A percentile compares a stretch with the other conserved stretches of the same genome.
Conservation (phyloP, 2,797 vertebrate genomes). For the Ispidina lecontei region DNA sequence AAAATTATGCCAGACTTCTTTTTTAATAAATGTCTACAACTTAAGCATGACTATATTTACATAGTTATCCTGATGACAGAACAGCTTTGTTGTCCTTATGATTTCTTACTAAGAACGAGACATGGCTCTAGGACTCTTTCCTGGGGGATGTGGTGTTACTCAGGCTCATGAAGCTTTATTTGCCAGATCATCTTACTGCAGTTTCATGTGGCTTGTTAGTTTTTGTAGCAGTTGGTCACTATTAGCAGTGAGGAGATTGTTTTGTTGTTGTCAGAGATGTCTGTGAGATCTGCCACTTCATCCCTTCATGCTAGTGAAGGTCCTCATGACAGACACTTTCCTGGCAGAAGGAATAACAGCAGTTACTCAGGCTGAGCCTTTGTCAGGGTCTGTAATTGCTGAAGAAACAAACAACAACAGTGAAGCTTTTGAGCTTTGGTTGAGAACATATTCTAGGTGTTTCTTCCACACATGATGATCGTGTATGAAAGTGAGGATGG, state of each 20-base stretch:
- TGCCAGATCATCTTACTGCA: neutral
- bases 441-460: neutral
- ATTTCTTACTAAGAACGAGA: neutral
- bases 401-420: neutral
- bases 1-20: neutral
- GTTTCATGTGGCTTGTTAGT: neutral
- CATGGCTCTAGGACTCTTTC: neutral
- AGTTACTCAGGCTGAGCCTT: neutral
- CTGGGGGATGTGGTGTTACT: neutral
- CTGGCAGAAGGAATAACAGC: neutral
- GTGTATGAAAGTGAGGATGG: neutral
- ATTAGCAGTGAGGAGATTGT: neutral
- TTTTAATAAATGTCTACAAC: neutral
- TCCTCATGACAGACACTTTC: neutral
- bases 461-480: neutral
- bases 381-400: neutral
- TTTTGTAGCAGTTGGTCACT: neutral
- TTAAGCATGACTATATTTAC: neutral
- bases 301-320: neutral
- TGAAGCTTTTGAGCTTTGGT: neutral
- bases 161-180: neutral
- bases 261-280: neutral
- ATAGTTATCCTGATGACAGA: neutral
- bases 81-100: neutral
- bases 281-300: neutral